A percentile compares a stretch with the other conserved stretches of the same genome.
Evolutionary conservation across 2,113 vertebrate genomes (phyloP).

Genomic region (Nothoprocta pentlandii): DNA sequence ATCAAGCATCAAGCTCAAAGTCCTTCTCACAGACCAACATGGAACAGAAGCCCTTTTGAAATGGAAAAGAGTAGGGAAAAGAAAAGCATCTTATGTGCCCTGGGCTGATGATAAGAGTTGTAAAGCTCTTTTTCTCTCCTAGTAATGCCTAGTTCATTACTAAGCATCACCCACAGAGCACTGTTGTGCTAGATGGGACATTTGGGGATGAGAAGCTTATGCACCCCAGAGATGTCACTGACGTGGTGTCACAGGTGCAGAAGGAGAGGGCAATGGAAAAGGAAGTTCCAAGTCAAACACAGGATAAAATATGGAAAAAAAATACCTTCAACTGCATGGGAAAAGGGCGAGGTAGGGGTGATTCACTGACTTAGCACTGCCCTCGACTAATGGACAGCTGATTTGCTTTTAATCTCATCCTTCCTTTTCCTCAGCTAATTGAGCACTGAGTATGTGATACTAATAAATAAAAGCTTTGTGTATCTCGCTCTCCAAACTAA

Average conservation of each 20-base stretch:
- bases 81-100: neutral
- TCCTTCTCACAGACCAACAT: neutral
- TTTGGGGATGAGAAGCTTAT: neutral
- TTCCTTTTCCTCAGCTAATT: neutral
- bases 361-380: neutral
- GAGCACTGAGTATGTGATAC: neutral
- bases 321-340: neutral
- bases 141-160: neutral
- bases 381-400: neutral
- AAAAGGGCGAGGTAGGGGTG: neutral
- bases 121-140: neutral
- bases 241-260: neutral
- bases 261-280: neutral
- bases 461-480: neutral
- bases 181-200: neutral
- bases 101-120: neutral
- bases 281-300: neutral
- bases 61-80: rapidly evolving
- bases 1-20: neutral
- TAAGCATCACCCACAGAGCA: neutral
- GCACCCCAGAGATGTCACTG: neutral
- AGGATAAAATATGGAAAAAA: neutral
- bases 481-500: rapidly evolving
- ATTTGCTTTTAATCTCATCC: neutral
- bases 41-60: neutral